Conservation (phyloP, 2,797 vertebrate species). For the Acrossocheilus wenchowensis region DNA sequence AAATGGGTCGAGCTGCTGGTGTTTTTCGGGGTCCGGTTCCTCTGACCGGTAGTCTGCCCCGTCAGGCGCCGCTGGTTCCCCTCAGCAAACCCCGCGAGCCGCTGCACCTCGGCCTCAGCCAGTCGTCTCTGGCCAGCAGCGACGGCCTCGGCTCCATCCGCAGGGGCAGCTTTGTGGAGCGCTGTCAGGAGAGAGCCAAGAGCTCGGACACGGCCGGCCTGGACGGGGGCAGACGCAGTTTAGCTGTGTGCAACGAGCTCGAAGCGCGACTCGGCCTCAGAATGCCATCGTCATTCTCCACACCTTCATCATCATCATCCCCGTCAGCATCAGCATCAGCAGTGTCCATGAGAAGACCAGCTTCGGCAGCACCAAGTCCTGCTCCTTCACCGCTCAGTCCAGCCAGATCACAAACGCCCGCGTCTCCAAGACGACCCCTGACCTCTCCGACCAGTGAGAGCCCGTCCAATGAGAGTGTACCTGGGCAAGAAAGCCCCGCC, state of each 20-base stretch:
- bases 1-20: constrained; percentile 56
- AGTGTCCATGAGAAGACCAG: constrained; percentile 19
- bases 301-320: constrained; percentile 15
- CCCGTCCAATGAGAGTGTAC: constrained; percentile 55
- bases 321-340: background rate
- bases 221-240: constrained; percentile 68
- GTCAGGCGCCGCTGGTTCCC: constrained; percentile 65
- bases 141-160: constrained; percentile 55
- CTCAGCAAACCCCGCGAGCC: constrained; percentile 62
- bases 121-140: constrained; percentile 61
- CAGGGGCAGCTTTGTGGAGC: constrained; percentile 85
- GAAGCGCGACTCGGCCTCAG: constrained; percentile 71
- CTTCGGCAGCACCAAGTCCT: constrained; percentile 26
- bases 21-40: constrained; percentile 52
- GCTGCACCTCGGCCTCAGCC: constrained; percentile 63
- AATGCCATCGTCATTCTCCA: constrained; percentile 63
- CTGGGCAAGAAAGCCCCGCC: constrained; percentile 47
- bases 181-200: constrained; percentile 87
- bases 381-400: constrained; percentile 61
- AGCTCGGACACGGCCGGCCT: constrained; percentile 67
- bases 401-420: constrained; percentile 53
- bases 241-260: constrained; percentile 72
- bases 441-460: constrained; percentile 58
- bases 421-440: constrained; percentile 51
- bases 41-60: constrained; percentile 66